These are phyloP conservation scores for Crotalus viridis DNA, from an alignment of 2,113 vertebrate species.

Conservation along the genomic window DNA sequence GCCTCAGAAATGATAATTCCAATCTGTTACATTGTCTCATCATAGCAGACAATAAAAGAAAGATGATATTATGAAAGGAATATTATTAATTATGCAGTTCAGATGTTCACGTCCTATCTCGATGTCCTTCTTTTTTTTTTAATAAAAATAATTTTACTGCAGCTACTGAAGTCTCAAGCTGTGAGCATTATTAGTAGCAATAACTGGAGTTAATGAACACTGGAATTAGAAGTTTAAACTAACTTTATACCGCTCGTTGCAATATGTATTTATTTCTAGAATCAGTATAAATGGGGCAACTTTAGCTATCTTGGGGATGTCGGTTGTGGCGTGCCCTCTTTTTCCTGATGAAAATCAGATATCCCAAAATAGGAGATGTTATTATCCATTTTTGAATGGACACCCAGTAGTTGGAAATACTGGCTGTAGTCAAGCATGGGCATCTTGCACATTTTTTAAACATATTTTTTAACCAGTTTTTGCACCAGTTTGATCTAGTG, in stretches of 20 bases:
- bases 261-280: slow-evolving; percentile 32
- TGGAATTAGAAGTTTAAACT: slow-evolving; percentile 5
- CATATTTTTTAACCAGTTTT: background rate
- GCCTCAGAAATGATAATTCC: slow-evolving; percentile 44
- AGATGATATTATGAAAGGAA: slow-evolving; percentile 57
- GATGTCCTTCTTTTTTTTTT: background rate
- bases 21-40: slow-evolving; percentile 54
- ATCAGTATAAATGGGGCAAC: background rate
- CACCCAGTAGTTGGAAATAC: background rate
- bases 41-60: slow-evolving; percentile 53
- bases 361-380: background rate
- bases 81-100: slow-evolving; percentile 29
- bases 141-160: background rate
- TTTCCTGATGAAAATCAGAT: background rate
- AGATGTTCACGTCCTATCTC: background rate
- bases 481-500: background rate
- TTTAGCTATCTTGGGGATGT: background rate
- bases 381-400: background rate
- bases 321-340: background rate
- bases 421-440: background rate
- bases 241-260: background rate
- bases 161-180: slow-evolving; percentile 2
- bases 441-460: background rate
- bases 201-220: slow-evolving; percentile 10
- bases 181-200: background rate